Conservation (phyloP, 2,113 vertebrate genomes). For the Cathartes aura region DNA sequence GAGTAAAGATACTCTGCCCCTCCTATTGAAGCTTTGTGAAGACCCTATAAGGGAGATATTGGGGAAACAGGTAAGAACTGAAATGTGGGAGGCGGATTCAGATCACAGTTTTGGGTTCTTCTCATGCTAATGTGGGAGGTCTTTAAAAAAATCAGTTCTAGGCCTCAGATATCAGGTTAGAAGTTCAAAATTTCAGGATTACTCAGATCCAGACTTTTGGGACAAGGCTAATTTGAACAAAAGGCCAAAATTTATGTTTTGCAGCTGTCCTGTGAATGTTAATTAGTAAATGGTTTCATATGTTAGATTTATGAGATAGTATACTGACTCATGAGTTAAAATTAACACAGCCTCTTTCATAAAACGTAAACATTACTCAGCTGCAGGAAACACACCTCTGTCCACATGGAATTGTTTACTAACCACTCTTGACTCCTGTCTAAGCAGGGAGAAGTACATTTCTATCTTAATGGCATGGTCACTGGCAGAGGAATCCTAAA, state of each 20-base stretch:
- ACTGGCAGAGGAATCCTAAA: not conserved
- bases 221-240: not conserved
- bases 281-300: not conserved
- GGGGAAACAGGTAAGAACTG: not conserved
- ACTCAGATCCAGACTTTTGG: not conserved
- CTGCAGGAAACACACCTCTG: not conserved
- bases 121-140: not conserved
- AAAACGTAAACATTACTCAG: not conserved
- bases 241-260: not conserved
- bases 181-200: not conserved
- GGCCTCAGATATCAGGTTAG: not conserved
- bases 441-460: not conserved
- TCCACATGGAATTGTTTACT: not conserved
- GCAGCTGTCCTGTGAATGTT: not conserved
- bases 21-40: not conserved
- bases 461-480: not conserved
- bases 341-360: not conserved
- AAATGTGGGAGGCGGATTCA: not conserved
- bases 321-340: not conserved
- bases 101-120: not conserved
- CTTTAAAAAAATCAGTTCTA: not conserved
- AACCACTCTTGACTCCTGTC: not conserved
- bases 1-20: not conserved
- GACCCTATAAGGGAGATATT: not conserved
- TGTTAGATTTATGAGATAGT: not conserved